Evolutionary conservation across 2,888 invertebrate genomes (phyloP), one percentile per base, ranked within the genome.

Genomic region (Polydrusus tereticollis): DNA sequence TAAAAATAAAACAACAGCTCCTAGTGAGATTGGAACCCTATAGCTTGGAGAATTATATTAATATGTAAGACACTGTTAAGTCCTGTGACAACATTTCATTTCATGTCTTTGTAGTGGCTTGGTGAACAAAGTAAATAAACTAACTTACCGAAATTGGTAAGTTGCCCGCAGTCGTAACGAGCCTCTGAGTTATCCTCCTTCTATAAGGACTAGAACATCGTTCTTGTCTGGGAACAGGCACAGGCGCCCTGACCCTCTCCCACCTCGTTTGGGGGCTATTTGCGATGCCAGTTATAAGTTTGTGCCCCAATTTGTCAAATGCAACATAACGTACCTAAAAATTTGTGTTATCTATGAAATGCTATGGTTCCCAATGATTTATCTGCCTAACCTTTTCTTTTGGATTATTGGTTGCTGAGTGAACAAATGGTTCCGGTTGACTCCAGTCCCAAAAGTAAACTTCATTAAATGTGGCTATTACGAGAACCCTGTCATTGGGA

Each of bases 401-500:
- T 20, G 91, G 88, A 82, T 90, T 91, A 74, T 88, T 89, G n/a
- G 95, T 95, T 33, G 89, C 88, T 71, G 93, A 90, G 81, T 90
- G 90, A 59, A 92, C 91, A 82, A 93, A 93, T 0, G 94, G 94
- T 69, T 91, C 89, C 0, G 92, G 89, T 78, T 90, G 89, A 79
- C 91, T 91, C 95, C 96, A 96, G 82, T 96, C 94, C 96, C 96
- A 96, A 85, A 96, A 95, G 83, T 93, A 92, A 7, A 96, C 87
- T 83, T 93, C 92, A 87, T 95, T 95, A 81, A 89, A 91, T 0
- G 94, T 93, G 18, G 95, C 95, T 79, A 96, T 93, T n/a, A 94
- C 94, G 60, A 96, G 86, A 72, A 95, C 87, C 78, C 93, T 90
- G 80, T 94, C 93, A 20, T 90, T 89, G 0, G 96, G 96, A 85